Conservation (phyloP, 2,113 vertebrate genomes). For the Dromiciops gliroides region DNA sequence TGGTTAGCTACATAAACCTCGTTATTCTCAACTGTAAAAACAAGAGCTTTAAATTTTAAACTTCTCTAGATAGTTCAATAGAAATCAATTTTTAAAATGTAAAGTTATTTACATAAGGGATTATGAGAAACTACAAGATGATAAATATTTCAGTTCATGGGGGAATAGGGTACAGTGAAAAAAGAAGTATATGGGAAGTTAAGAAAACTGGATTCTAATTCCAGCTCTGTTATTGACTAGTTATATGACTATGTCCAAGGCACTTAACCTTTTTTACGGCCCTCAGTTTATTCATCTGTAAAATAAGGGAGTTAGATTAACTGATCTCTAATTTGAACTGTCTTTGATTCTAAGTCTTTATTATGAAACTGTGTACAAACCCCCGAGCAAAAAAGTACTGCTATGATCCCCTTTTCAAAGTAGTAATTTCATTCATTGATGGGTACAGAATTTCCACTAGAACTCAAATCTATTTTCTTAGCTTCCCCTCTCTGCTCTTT, state of each 20-base stretch:
- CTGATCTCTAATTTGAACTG: background rate
- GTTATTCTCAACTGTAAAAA: background rate
- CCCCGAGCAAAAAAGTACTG: background rate
- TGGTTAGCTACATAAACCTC: background rate
- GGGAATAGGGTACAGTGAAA: background rate
- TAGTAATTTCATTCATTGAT: background rate
- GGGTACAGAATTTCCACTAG: background rate
- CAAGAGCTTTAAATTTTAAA: background rate
- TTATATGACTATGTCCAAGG: background rate
- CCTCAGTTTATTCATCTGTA: background rate
- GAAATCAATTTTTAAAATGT: background rate
- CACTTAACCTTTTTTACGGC: background rate
- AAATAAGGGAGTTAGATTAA: background rate
- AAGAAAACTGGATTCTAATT: background rate
- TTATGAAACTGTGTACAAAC: background rate
- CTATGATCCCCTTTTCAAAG: background rate
- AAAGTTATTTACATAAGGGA: background rate
- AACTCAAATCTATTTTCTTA: background rate
- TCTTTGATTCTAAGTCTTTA: background rate
- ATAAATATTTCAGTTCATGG: background rate
- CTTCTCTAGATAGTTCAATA: background rate
- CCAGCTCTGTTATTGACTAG: background rate
- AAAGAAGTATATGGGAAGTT: background rate
- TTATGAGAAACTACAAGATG: background rate
- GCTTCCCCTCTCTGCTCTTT: background rate